Percentiles rank a stretch among this genome's conserved stretches.
Evolutionary conservation across 2,797 vertebrate genomes (phyloP).

Genomic region (Paramormyrops hopkinsi): DNA sequence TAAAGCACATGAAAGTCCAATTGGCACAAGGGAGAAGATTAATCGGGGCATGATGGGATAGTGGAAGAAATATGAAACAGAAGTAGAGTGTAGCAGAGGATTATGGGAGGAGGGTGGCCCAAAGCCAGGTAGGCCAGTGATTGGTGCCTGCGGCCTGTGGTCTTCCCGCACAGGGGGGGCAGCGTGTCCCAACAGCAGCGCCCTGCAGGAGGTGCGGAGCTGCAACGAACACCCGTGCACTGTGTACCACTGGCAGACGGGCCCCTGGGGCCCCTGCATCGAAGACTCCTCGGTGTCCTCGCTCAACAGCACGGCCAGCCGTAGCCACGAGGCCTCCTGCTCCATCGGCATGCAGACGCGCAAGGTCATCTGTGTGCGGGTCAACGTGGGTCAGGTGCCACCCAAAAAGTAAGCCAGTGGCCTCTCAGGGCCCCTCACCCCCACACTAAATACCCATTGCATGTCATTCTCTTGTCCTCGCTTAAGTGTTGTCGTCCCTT

Average conservation of each 20-base stretch:
- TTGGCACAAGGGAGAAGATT: not conserved
- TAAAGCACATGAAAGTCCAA: not conserved
- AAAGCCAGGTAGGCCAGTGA: not conserved
- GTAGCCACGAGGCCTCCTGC: conserved; percentile 52
- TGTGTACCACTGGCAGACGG: conserved; percentile 95
- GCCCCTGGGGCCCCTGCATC: conserved; percentile 86
- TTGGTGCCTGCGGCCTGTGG: not conserved
- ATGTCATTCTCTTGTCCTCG: not conserved
- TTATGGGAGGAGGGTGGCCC: not conserved
- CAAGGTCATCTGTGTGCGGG: conserved; percentile 75
- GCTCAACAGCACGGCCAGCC: conserved; percentile 68
- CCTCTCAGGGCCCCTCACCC: not conserved
- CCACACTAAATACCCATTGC: not conserved
- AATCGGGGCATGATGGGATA: not conserved
- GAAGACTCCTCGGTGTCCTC: conserved; percentile 82
- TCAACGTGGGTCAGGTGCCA: conserved; percentile 76
- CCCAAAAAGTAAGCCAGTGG: conserved; percentile 69
- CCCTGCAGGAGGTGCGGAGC: conserved; percentile 80
- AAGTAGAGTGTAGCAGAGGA: not conserved
- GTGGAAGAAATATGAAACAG: not conserved
- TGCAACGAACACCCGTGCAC: conserved; percentile 95
- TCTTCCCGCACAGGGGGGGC: conserved; percentile 63
- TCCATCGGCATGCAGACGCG: conserved; percentile 31
- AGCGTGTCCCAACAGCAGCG: conserved; percentile 80
- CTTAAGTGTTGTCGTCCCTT: not conserved